Evolutionary conservation across 2,113 vertebrate species (phyloP).

Genomic region (Geococcyx californianus): DNA sequence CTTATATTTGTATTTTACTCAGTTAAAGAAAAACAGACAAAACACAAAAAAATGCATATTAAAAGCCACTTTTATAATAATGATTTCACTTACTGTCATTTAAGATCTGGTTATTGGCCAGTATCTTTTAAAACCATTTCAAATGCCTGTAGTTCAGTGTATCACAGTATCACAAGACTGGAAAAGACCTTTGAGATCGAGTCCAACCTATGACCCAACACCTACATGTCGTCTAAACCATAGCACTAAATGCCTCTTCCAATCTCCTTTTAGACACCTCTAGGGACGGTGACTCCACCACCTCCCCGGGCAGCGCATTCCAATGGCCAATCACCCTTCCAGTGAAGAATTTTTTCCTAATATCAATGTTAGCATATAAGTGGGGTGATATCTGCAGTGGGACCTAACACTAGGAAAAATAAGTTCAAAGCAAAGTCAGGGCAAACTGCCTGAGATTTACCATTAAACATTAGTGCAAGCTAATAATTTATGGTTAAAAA

Average conservation of each 20-base stretch:
- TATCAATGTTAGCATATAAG: neutral
- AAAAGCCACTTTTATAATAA: neutral
- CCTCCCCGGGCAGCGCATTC: too few relatives aligned
- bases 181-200: too few relatives aligned
- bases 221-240: too few relatives aligned
- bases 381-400: neutral
- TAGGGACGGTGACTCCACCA: too few relatives aligned
- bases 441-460: neutral
- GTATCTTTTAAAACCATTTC: neutral
- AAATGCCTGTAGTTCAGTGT: rapidly evolving
- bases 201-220: too few relatives aligned
- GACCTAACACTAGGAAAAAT: neutral
- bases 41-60: neutral
- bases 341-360: too few relatives aligned
- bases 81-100: neutral
- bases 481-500: neutral
- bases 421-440: neutral
- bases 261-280: too few relatives aligned
- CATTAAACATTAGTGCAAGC: neutral
- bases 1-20: neutral
- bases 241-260: too few relatives aligned
- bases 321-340: too few relatives aligned
- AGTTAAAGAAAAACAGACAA: too few relatives aligned
- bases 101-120: neutral
- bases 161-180: too few relatives aligned